These are phyloP conservation scores for Centroberyx gerrardi DNA, from an alignment of 2,797 vertebrate genomes.

Conservation along the genomic window DNA sequence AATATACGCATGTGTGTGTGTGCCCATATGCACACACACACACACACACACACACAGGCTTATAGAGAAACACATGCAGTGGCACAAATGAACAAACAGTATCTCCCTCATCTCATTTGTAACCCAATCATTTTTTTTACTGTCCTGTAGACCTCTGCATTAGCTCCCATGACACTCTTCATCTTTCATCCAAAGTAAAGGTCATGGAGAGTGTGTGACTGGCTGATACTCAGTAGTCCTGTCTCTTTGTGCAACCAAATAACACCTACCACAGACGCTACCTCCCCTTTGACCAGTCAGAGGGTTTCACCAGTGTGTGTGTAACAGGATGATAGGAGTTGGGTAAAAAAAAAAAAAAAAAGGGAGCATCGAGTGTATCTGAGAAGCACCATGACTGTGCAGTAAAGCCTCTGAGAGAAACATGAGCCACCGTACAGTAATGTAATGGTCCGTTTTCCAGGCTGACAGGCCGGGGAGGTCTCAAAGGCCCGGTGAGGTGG, in stretches of 20 bases:
- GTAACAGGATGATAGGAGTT: background rate
- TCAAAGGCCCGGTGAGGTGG: slow-evolving; percentile 52
- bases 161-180: slow-evolving; percentile 47
- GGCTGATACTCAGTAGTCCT: background rate
- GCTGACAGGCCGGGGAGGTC: slow-evolving; percentile 58
- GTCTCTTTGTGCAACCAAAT: slow-evolving; percentile 6
- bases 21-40: slow-evolving; percentile 42
- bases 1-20: slow-evolving; percentile 49
- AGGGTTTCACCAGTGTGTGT: background rate
- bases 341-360: slow-evolving; percentile 1
- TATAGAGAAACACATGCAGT: slow-evolving; percentile 23
- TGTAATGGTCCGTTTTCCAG: slow-evolving; percentile 38
- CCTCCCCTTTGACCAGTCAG: background rate
- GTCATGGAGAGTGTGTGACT: slow-evolving; percentile 14
- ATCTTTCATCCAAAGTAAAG: slow-evolving; percentile 52
- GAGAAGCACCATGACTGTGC: slow-evolving; percentile 42
- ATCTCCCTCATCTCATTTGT: slow-evolving; percentile 29
- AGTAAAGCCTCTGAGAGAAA: slow-evolving; percentile 48
- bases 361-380: background rate
- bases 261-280: slow-evolving; percentile 6
- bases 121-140: slow-evolving; percentile 18
- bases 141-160: slow-evolving; percentile 21
- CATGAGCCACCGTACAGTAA: slow-evolving; percentile 34
- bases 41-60: slow-evolving; percentile 29
- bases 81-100: slow-evolving; percentile 5